Conservation (phyloP, 2,797 vertebrate genomes). For the Erpetoichthys calabaricus region DNA sequence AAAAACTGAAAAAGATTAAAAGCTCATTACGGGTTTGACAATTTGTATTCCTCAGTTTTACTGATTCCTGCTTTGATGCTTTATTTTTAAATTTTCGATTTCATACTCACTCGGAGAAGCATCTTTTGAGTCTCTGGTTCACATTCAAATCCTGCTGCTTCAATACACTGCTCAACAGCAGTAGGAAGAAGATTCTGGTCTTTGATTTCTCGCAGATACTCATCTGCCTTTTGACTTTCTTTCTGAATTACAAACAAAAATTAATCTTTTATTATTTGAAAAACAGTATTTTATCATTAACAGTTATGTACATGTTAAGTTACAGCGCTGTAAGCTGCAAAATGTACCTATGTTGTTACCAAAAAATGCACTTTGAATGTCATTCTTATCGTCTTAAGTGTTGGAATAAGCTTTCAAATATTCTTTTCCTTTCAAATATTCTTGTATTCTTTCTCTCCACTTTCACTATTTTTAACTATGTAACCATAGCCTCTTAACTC, state of each 20-base stretch:
- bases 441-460: no score
- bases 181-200: slow-evolving; percentile 76
- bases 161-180: slow-evolving; percentile 81
- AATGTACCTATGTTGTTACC: not conserved
- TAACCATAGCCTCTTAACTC: no score
- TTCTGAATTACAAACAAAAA: slow-evolving; percentile 45
- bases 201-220: slow-evolving; percentile 90
- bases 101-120: slow-evolving; percentile 62
- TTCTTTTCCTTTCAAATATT: no score
- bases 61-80: no score
- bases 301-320: not conserved
- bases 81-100: no score
- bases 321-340: not conserved
- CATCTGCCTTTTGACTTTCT: slow-evolving; percentile 88
- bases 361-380: no score
- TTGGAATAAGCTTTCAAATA: no score
- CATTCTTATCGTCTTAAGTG: not conserved
- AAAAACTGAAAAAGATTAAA: no score
- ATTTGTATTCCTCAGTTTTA: no score
- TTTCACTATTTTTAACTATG: no score
- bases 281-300: not conserved
- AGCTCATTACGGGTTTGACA: no score
- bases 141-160: slow-evolving; percentile 77
- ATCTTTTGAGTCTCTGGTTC: slow-evolving; percentile 76
- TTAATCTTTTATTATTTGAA: not conserved